These are phyloP conservation scores for Emydura subglobosa DNA, from an alignment of 2,113 vertebrate genomes.

Conservation along the genomic window DNA sequence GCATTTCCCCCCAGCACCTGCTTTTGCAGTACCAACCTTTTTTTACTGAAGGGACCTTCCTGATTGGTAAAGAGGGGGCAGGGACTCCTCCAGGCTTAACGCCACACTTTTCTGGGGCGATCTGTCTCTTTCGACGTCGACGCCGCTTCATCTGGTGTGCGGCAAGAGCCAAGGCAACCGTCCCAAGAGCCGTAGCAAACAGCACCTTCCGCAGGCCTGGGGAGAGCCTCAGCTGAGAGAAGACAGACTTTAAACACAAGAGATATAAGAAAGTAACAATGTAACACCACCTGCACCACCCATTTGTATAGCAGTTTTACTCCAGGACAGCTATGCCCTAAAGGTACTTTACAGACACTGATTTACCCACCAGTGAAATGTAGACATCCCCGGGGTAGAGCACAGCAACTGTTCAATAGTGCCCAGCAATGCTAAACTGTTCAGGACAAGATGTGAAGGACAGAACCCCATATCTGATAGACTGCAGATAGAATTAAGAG, in stretches of 20 bases:
- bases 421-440: not conserved
- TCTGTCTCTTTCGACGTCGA: conserved; percentile 90
- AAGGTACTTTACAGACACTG: not conserved
- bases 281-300: not conserved
- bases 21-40: conserved; percentile 82
- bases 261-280: conserved; percentile 39
- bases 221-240: conserved; percentile 92
- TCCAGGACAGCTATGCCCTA: not conserved
- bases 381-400: not conserved
- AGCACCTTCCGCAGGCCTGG: conserved; percentile 96
- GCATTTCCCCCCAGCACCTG: not conserved
- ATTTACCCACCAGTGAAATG: not conserved
- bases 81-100: conserved; percentile 85
- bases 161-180: conserved; percentile 92
- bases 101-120: conserved; percentile 72
- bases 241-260: conserved; percentile 86
- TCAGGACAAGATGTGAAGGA: not conserved
- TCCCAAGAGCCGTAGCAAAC: conserved; percentile 95
- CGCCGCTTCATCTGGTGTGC: conserved; percentile 96
- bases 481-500: not conserved
- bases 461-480: not conserved
- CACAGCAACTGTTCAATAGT: not conserved
- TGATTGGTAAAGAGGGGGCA: conserved; percentile 84
- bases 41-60: conserved; percentile 87
- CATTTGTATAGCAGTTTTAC: not conserved